These are phyloP conservation scores for Drosophila ficusphila DNA, from an alignment of 1,140 invertebrate genomes.

Conservation along the genomic window DNA sequence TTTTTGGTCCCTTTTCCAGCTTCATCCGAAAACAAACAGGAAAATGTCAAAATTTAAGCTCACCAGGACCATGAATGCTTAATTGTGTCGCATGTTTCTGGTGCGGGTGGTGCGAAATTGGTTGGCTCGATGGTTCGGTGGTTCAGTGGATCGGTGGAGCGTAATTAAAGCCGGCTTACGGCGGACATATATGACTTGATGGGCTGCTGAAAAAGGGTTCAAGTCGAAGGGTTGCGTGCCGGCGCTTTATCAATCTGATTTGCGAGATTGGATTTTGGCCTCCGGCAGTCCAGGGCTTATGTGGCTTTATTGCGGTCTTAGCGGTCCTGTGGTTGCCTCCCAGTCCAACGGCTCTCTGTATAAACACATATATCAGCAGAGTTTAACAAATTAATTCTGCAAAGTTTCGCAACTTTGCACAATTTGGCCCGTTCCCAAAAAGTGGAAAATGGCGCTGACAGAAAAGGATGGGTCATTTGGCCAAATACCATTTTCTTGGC, in stretches of 20 bases:
- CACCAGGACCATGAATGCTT: constrained; percentile 73
- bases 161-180: constrained; percentile 79
- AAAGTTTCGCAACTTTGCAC: constrained; percentile 68
- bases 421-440: constrained; percentile 61
- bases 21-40: constrained; percentile 62
- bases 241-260: constrained; percentile 80
- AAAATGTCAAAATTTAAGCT: constrained; percentile 82
- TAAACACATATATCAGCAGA: constrained; percentile 48
- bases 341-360: constrained; percentile 5
- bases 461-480: constrained; percentile 12
- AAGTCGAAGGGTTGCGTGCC: constrained; percentile 68
- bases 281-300: constrained; percentile 55
- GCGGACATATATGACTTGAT: constrained; percentile 61
- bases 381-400: constrained; percentile 76
- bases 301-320: constrained; percentile 80
- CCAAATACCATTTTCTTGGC: constrained; percentile 41
- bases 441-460: neutral
- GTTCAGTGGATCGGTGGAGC: constrained; percentile 27
- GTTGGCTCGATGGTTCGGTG: neutral
- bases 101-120: constrained; percentile 6
- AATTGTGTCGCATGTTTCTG: constrained; percentile 64
- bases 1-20: constrained; percentile 2
- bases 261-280: constrained; percentile 72
- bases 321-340: constrained; percentile 39
- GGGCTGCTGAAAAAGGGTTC: constrained; percentile 61